These are phyloP conservation scores for Chironomus riparius DNA, from an alignment of 2,888 invertebrate species.

Conservation along the genomic window DNA sequence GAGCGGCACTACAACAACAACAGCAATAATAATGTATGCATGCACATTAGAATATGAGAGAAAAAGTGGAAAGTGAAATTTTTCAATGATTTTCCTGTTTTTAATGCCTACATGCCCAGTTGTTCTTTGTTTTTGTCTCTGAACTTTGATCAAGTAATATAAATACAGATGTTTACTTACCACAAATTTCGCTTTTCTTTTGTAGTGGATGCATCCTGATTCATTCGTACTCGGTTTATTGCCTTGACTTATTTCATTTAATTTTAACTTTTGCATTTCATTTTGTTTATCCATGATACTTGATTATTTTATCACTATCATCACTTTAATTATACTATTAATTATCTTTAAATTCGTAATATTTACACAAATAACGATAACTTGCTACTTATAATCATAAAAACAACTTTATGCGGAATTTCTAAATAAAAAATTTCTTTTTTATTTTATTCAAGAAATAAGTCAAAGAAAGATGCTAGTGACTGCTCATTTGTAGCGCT, in stretches of 20 bases:
- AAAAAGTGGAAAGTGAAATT: background rate
- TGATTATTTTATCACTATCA: background rate
- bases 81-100: background rate
- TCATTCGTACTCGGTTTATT: background rate
- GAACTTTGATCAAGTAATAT: background rate
- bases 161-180: conserved; percentile 47
- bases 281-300: conserved; percentile 16
- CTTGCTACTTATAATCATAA: too few relatives aligned
- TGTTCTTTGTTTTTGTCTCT: background rate
- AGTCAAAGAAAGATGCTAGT: too few relatives aligned
- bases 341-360: background rate
- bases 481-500: too few relatives aligned
- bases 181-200: conserved; percentile 76
- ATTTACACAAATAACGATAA: too few relatives aligned
- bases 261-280: conserved; percentile 15
- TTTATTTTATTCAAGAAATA: too few relatives aligned
- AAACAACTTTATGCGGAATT: too few relatives aligned
- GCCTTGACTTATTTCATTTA: conserved; percentile 3
- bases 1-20: too few relatives aligned
- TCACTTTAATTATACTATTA: background rate
- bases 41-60: background rate
- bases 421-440: too few relatives aligned
- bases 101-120: background rate
- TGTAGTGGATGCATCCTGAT: conserved; percentile 70
- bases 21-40: too few relatives aligned